phyloP scores from a whole-genome alignment of 2,797 vertebrate species.

The Xenopus petersii region DNA sequence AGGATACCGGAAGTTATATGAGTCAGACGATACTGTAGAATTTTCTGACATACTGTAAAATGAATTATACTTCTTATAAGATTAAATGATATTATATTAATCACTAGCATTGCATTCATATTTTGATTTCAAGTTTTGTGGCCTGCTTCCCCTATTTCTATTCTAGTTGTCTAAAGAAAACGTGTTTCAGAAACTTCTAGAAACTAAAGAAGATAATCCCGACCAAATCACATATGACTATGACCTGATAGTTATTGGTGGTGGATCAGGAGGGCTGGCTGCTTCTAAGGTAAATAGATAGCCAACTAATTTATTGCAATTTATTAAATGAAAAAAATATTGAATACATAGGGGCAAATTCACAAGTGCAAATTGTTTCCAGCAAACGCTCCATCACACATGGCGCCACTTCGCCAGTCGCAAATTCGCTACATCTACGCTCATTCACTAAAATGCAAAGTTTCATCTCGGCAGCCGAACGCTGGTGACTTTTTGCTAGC shows the following conservation, averaged over 20 bases:
- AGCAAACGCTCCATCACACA: too few relatives aligned
- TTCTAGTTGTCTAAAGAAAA: constrained; percentile 56
- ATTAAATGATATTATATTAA: background rate
- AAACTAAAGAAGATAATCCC: constrained; percentile 39
- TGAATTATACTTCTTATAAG: background rate
- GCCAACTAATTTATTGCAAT: background rate
- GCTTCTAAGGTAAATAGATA: constrained; percentile 71
- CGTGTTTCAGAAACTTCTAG: constrained; percentile 49
- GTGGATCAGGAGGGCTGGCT: constrained; percentile 75
- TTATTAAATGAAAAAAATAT: too few relatives aligned
- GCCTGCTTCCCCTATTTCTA: constrained; percentile 28
- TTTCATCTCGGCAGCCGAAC: too few relatives aligned
- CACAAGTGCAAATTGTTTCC: too few relatives aligned
- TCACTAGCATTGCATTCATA: background rate
- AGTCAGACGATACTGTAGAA: constrained; percentile 9
- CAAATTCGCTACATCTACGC: too few relatives aligned
- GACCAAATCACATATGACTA: constrained; percentile 60
- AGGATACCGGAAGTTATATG: constrained; percentile 8
- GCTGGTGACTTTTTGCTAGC: too few relatives aligned
- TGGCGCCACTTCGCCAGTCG: too few relatives aligned
- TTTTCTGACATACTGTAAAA: background rate
- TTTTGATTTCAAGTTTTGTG: background rate
- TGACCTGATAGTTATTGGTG: constrained; percentile 80
- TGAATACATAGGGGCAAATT: too few relatives aligned
- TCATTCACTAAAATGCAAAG: too few relatives aligned